Percentiles rank a stretch among this genome's conserved stretches.
These are phyloP conservation scores for Sycophila sp. DNA, from an alignment of 1,140 invertebrate genomes.

Conservation along the genomic window DNA sequence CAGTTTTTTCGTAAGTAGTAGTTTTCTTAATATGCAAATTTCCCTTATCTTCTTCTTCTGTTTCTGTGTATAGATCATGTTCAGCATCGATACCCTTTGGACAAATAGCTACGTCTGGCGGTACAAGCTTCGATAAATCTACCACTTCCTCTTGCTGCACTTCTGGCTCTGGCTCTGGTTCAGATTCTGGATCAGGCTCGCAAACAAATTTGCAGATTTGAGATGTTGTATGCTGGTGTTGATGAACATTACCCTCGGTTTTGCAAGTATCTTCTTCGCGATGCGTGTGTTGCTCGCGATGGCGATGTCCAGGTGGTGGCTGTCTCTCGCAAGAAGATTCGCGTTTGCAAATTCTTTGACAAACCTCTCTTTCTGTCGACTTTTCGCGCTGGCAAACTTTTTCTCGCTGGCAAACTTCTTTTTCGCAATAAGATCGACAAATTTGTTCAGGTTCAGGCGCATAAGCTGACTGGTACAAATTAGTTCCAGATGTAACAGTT, in stretches of 20 bases:
- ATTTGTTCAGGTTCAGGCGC: conserved; percentile 45
- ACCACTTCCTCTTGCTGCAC: conserved; percentile 42
- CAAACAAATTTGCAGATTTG: conserved; percentile 19
- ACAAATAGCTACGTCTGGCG: conserved; percentile 51
- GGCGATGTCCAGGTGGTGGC: conserved; percentile 43
- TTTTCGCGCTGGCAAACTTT: conserved; percentile 45
- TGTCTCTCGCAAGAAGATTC: conserved; percentile 47
- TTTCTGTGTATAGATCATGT: conserved; percentile 61
- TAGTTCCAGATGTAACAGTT: conserved; percentile 52
- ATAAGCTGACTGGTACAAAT: conserved; percentile 53
- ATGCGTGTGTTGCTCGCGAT: conserved; percentile 55
- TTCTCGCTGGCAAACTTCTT: conserved; percentile 49
- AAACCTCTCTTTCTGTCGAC: conserved; percentile 37
- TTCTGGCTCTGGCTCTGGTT: conserved; percentile 41
- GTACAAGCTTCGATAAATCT: conserved; percentile 53
- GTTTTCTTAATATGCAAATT: conserved; percentile 61
- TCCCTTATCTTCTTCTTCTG: conserved; percentile 57
- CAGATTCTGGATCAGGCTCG: conserved; percentile 37
- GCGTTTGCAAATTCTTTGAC: conserved; percentile 40
- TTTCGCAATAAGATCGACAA: conserved; percentile 48
- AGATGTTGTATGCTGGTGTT: conserved; percentile 19
- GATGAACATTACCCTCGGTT: conserved; percentile 19
- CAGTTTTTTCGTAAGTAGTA: conserved; percentile 61
- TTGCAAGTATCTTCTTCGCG: conserved; percentile 44
- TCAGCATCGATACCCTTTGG: conserved; percentile 57